phyloP scores from a whole-genome alignment of 2,797 vertebrate genomes.

The Cyclura pinguis region DNA sequence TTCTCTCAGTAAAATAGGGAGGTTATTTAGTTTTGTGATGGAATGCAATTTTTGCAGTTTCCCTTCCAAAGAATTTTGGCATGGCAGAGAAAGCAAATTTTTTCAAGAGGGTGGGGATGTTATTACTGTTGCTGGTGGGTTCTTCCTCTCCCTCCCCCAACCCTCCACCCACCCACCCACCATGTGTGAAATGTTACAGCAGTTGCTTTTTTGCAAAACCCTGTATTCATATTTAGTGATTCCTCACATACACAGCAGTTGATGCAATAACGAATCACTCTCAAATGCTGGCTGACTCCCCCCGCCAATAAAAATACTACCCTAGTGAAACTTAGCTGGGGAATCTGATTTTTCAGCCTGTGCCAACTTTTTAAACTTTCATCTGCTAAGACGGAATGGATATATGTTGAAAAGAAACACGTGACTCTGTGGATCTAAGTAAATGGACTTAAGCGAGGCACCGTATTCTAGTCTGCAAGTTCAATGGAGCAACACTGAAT shows the following conservation, averaged over 20 bases:
- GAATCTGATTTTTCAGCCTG: not conserved
- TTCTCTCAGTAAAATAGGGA: slow-evolving; percentile 26
- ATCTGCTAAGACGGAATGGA: not conserved
- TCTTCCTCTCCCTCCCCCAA: not conserved
- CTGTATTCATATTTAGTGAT: not conserved
- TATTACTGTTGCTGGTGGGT: slow-evolving; percentile 21
- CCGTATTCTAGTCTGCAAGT: no score
- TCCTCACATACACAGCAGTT: not conserved
- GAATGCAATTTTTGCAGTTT: slow-evolving; percentile 39
- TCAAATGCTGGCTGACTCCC: not conserved
- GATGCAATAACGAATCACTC: not conserved
- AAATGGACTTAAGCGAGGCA: not conserved
- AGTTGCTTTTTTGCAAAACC: slow-evolving; percentile 12
- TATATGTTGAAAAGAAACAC: not conserved
- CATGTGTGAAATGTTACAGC: slow-evolving; percentile 10
- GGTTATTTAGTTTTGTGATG: slow-evolving; percentile 22
- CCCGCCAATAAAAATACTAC: no score
- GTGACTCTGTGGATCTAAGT: not conserved
- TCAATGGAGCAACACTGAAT: no score
- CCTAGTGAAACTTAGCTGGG: not conserved
- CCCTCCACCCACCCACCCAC: not conserved
- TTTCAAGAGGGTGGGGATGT: not conserved
- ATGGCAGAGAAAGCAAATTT: not conserved
- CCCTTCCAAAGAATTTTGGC: slow-evolving; percentile 43
- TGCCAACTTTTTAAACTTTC: not conserved